Evolutionary conservation across 2,888 invertebrate species (phyloP), one percentile per base, ranked within the genome.

Genomic region (Torymus texanus): DNA sequence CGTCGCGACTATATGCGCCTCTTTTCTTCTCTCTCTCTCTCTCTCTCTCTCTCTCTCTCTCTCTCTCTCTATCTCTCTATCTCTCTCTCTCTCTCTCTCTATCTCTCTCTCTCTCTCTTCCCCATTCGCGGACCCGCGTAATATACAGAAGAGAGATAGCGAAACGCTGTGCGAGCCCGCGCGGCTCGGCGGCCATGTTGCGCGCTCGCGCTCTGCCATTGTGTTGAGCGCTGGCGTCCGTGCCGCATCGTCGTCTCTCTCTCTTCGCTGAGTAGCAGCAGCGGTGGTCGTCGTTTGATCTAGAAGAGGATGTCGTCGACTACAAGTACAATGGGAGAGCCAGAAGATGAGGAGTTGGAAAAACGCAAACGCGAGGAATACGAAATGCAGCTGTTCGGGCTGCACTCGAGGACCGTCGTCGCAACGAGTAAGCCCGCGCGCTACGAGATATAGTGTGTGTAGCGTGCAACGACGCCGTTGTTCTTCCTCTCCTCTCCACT

Each of bases 341-440:
- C 8, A 12, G 56, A 18, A 24, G 61, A 62, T 14, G 70, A 73
- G 63, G 86, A 86, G 71, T 78, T 80, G 55, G 76, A 71, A 50
- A 85, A 84, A 73, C 86, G 88, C 24, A 85, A 85, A 82, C 83
- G 81, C 75, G 88, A 88, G 84, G 88, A 88, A 82, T 88, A 88
- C 84, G 86, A 88, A 84, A 88, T 87, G 88, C 88, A 88, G 86
- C 85, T 88, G 85, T 88, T 88, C 82, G 84, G 85, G 82, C 83
- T 87, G 82, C 87, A 87, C 83, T 87, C 88, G 56, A 84, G 88
- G 83, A 83, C 84, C 82, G 86, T 86, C 62, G 84, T 81, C 77
- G 83, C 85, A 80, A 85, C 85, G 83, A 80, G 88, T 88, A 88
- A 88, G 85, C 80, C 41, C 1, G 41, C 41, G 41, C 41, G 41